These are phyloP conservation scores for Noctua fimbriata DNA, from an alignment of 2,888 invertebrate species.

Conservation along the genomic window DNA sequence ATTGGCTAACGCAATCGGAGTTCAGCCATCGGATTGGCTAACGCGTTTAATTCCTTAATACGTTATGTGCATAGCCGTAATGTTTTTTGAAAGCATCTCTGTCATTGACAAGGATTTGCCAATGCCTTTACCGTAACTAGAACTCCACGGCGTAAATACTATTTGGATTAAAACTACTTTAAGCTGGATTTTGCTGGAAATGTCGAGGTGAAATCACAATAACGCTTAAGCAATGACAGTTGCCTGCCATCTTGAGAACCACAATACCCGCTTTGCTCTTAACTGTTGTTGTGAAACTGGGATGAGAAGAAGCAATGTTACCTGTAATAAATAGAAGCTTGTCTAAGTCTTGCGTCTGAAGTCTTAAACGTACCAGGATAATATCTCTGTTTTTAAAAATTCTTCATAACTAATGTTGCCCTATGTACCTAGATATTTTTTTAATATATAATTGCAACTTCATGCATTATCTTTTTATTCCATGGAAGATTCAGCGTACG, in stretches of 20 bases:
- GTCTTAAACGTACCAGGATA: conserved; percentile 6
- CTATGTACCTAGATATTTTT: conserved; percentile 4
- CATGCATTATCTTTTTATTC: not conserved
- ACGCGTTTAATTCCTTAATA: conserved; percentile 42
- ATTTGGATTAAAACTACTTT: conserved; percentile 4
- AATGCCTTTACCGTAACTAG: not conserved
- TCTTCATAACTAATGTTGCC: conserved; percentile 13
- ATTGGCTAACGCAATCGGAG: conserved; percentile 53
- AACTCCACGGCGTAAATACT: conserved; percentile 3
- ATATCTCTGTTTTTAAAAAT: conserved; percentile 12
- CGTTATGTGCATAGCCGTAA: conserved; percentile 29
- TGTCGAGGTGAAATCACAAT: conserved; percentile 48
- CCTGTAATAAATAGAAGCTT: conserved; percentile 36
- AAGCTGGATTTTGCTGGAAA: conserved; percentile 36
- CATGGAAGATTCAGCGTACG: not conserved
- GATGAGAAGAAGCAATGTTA: conserved; percentile 22
- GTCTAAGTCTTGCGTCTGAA: conserved; percentile 2
- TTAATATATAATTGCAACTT: not conserved
- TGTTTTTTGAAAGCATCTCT: conserved; percentile 22
- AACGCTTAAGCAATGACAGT: conserved; percentile 43
- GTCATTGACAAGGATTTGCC: conserved; percentile 13
- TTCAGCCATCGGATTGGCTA: conserved; percentile 49
- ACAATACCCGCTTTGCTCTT: conserved; percentile 36
- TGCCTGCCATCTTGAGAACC: conserved; percentile 25
- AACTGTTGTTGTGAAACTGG: conserved; percentile 31